Percentiles rank a stretch among this genome's conserved stretches.
These are phyloP conservation scores for Drosophila falleni DNA, from an alignment of 2,888 invertebrate genomes.

Conservation along the genomic window DNA sequence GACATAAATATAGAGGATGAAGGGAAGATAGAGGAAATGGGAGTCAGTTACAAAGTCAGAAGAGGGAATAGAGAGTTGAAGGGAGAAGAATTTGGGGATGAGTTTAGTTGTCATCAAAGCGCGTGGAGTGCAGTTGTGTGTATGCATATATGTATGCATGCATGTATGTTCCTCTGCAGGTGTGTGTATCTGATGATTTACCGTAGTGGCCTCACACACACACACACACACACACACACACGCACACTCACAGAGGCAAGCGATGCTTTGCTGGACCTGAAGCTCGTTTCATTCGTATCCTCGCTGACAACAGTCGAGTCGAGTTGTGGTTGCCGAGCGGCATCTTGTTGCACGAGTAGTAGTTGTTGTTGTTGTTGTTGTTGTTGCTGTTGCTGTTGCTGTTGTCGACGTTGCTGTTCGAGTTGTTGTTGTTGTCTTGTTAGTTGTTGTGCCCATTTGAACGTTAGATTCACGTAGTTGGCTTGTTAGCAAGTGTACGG, in stretches of 20 bases:
- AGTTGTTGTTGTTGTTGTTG: constrained; percentile 24
- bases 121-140: constrained; percentile 28
- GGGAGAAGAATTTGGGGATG: constrained; percentile 25
- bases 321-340: constrained; percentile 50
- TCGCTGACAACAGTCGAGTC: constrained; percentile 45
- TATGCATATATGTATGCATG: constrained; percentile 18
- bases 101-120: constrained; percentile 67
- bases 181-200: constrained; percentile 66
- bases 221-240: constrained; percentile 23
- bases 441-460: constrained; percentile 67
- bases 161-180: constrained; percentile 16
- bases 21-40: neutral
- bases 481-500: constrained; percentile 78
- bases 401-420: constrained; percentile 18
- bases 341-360: constrained; percentile 36
- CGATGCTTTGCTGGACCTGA: constrained; percentile 30
- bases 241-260: neutral
- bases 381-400: constrained; percentile 23
- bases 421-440: constrained; percentile 21
- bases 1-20: neutral
- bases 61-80: neutral
- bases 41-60: constrained; percentile 7
- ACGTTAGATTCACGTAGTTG: constrained; percentile 73
- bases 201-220: constrained; percentile 73
- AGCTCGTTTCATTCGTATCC: constrained; percentile 43